A percentile compares a stretch with the other conserved stretches of the same genome.
Evolutionary conservation across 2,797 vertebrate genomes (phyloP).

Genomic region (Sebastiscus tertius): DNA sequence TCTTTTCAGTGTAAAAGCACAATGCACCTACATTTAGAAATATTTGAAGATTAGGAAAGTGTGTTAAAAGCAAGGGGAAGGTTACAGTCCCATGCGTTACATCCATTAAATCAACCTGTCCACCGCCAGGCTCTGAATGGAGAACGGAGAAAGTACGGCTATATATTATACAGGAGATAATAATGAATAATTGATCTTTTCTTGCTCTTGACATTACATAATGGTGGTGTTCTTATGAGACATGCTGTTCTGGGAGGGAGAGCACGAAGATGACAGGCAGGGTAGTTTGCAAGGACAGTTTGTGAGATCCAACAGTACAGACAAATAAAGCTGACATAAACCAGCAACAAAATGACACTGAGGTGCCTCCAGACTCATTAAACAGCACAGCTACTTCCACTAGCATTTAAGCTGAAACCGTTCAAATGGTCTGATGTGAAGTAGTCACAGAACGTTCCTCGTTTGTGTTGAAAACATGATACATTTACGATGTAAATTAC

Average conservation of each 20-base stretch:
- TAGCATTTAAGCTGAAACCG: background rate
- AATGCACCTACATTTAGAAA: background rate
- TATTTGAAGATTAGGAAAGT: background rate
- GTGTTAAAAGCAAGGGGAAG: conserved; percentile 8
- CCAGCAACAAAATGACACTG: background rate
- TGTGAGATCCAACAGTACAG: background rate
- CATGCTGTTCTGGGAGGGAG: conserved; percentile 41
- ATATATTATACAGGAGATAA: conserved; percentile 73
- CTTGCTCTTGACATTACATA: conserved; percentile 64
- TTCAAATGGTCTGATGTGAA: no score
- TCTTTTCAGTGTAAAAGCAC: background rate
- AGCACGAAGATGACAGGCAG: conserved; percentile 24
- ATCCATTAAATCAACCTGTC: conserved; percentile 29
- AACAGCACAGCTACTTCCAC: background rate
- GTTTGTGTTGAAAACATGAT: background rate
- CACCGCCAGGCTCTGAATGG: background rate
- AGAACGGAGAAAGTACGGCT: conserved; percentile 28
- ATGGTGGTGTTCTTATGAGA: conserved; percentile 44
- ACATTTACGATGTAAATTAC: background rate
- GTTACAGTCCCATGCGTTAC: background rate
- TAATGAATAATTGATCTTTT: conserved; percentile 68
- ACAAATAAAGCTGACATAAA: background rate
- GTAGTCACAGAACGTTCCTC: background rate
- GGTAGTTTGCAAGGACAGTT: background rate
- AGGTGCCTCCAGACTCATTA: background rate